These are phyloP conservation scores for Gymnocheta viridis DNA, from an alignment of 2,888 invertebrate genomes.

Conservation along the genomic window DNA sequence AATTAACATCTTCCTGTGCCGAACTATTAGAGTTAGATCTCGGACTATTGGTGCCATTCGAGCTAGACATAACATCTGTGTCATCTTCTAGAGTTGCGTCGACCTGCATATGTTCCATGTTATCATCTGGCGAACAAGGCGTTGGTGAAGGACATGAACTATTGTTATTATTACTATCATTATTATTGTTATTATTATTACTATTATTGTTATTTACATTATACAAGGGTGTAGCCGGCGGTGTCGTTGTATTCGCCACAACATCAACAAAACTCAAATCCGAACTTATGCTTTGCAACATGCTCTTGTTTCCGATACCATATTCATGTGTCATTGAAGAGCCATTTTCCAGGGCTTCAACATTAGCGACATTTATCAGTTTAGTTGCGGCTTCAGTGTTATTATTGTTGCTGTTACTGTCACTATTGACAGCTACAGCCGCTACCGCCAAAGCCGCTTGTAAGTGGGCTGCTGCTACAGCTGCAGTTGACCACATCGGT, in stretches of 20 bases:
- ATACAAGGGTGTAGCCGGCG: conserved; percentile 46
- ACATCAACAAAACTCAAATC: conserved; percentile 56
- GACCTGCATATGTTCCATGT: conserved; percentile 37
- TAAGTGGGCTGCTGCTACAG: conserved; percentile 88
- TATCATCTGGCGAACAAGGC: conserved; percentile 30
- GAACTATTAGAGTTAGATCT: conserved; percentile 47
- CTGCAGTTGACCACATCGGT: conserved; percentile 84
- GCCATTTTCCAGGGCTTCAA: conserved; percentile 10
- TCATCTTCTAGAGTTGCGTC: conserved; percentile 45
- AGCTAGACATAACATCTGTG: conserved; percentile 38
- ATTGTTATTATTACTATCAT: conserved; percentile 47
- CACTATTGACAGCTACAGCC: conserved; percentile 74
- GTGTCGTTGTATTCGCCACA: conserved; percentile 44
- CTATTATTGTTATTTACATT: conserved; percentile 40
- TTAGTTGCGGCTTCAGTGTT: conserved; percentile 26
- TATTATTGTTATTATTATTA: conserved; percentile 11
- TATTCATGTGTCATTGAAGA: conserved; percentile 20
- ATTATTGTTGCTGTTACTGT: conserved; percentile 49
- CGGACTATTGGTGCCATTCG: conserved; percentile 44
- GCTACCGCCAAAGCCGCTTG: conserved; percentile 80
- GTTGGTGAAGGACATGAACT: conserved; percentile 40
- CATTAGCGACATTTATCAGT: conserved; percentile 17
- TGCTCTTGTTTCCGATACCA: conserved; percentile 6
- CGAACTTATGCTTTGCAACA: conserved; percentile 15
- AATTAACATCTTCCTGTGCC: conserved; percentile 49